A percentile compares a stretch with the other conserved stretches of the same genome.
Conservation (phyloP, 2,888 invertebrate species). For the Andrena praecox region DNA sequence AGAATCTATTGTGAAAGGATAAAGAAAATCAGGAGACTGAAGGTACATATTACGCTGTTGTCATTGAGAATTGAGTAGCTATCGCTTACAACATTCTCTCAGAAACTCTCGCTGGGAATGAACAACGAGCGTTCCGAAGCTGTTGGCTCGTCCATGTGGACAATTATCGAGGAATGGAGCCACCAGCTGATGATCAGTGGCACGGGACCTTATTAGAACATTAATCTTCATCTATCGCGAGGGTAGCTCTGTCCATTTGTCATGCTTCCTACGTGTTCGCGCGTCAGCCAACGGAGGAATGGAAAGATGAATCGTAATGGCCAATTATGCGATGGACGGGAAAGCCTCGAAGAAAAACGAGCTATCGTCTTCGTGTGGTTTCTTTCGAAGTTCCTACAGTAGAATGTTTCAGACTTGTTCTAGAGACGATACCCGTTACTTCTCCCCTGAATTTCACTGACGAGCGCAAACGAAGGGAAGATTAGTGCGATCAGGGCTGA, state of each 20-base stretch:
- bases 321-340: conserved; percentile 24
- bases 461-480: background rate
- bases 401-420: no score
- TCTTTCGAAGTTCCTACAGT: background rate
- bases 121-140: background rate
- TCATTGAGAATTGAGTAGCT: background rate
- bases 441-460: background rate
- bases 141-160: conserved; percentile 1
- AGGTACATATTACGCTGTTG: background rate
- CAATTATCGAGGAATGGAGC: conserved; percentile 16
- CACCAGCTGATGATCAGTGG: conserved; percentile 17
- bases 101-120: background rate
- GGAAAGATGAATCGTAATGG: conserved; percentile 43
- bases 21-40: no score
- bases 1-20: no score
- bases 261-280: conserved; percentile 25
- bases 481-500: conserved; percentile 41
- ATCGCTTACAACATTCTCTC: background rate
- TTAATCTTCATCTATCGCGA: conserved; percentile 39
- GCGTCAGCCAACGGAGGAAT: conserved; percentile 5
- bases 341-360: background rate
- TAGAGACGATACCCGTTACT: background rate
- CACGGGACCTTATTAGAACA: conserved; percentile 30
- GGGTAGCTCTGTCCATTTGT: conserved; percentile 34
- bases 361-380: background rate